phyloP scores from a whole-genome alignment of 2,113 vertebrate genomes.

The Brachyhypopomus occidentalis region DNA sequence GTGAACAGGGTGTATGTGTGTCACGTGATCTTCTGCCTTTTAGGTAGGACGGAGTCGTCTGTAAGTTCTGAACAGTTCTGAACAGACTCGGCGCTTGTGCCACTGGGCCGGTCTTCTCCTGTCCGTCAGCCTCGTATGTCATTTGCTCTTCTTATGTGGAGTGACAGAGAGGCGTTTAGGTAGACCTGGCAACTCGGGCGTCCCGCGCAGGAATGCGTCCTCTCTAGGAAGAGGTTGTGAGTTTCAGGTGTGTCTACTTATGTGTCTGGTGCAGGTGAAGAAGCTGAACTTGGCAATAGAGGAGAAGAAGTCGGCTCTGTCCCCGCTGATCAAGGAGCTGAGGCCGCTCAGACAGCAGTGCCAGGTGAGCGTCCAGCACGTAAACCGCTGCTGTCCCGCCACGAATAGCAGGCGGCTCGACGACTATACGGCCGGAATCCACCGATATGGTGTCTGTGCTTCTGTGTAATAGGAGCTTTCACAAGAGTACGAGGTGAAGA shows the following conservation, averaged over 20 bases:
- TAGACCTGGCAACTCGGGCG: too few relatives aligned
- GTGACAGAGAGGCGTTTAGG: too few relatives aligned
- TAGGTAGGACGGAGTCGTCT: neutral
- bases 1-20: neutral
- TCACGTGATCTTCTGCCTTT: neutral
- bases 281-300: constrained; percentile 86
- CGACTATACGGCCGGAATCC: neutral
- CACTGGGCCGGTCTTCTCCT: too few relatives aligned
- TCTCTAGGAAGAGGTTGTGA: too few relatives aligned
- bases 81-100: too few relatives aligned
- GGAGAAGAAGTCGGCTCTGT: constrained; percentile 90
- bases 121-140: too few relatives aligned
- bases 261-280: constrained; percentile 80
- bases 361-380: constrained; percentile 77
- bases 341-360: constrained; percentile 86
- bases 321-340: constrained; percentile 93
- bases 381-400: neutral
- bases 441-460: constrained; percentile 54
- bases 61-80: too few relatives aligned
- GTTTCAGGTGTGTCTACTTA: neutral
- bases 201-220: too few relatives aligned
- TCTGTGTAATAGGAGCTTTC: constrained; percentile 81
- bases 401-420: neutral
- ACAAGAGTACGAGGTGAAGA: constrained; percentile 90
- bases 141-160: too few relatives aligned